Evolutionary conservation across 2,113 vertebrate genomes (phyloP).

Genomic region (Cranoglanis bouderius): DNA sequence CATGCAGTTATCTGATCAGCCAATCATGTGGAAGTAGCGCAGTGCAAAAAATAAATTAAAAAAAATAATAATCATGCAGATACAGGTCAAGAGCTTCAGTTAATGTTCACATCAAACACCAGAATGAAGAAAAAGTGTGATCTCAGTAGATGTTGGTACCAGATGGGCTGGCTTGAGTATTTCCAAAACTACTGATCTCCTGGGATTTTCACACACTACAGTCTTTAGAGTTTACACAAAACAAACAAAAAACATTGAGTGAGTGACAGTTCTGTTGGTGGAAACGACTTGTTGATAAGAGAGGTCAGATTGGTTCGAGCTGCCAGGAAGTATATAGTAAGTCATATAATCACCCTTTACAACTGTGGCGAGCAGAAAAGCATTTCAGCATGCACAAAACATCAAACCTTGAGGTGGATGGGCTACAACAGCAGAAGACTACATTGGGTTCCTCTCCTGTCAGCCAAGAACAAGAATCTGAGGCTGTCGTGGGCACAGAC

Average conservation of each 20-base stretch:
- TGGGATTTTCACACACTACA: no score
- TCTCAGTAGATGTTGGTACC: not conserved
- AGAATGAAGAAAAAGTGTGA: not conserved
- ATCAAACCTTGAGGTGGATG: no score
- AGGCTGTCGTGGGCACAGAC: no score
- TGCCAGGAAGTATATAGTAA: not conserved
- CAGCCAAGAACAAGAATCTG: no score
- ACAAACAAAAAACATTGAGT: no score
- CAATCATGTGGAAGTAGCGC: not conserved
- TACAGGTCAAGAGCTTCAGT: not conserved
- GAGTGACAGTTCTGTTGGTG: no score
- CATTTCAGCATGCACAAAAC: no score
- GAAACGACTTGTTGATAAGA: no score
- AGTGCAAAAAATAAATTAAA: no score
- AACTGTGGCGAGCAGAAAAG: not conserved
- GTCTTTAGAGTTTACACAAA: no score
- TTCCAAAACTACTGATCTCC: not conserved
- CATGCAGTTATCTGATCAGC: not conserved
- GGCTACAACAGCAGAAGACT: no score
- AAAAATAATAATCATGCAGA: not conserved
- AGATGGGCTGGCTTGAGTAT: not conserved
- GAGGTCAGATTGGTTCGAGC: not conserved
- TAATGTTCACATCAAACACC: not conserved
- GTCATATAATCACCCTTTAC: not conserved
- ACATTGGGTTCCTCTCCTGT: no score